These are phyloP conservation scores for Ellobius talpinus DNA, from an alignment of 2,113 vertebrate genomes.

Conservation along the genomic window DNA sequence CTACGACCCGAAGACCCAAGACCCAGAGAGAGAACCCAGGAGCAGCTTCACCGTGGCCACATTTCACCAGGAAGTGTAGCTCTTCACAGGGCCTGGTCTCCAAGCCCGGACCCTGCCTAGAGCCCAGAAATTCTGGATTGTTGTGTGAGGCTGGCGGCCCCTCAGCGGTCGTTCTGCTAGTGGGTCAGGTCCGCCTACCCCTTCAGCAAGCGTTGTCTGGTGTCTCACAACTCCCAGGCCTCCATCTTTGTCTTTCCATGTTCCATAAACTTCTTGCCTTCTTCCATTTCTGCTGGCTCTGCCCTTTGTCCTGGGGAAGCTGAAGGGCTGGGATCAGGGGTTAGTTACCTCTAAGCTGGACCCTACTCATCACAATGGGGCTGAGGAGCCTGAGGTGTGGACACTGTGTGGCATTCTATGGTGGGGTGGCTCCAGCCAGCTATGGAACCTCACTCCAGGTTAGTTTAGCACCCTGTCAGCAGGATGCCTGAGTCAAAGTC, in stretches of 20 bases:
- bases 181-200: neutral
- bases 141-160: conserved; percentile 47
- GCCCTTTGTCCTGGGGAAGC: neutral
- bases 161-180: neutral
- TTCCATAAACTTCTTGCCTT: neutral
- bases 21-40: conserved; percentile 15
- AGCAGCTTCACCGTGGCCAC: conserved; percentile 75
- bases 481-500: neutral
- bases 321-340: neutral
- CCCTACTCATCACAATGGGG: neutral
- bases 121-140: conserved; percentile 73
- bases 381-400: neutral
- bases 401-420: fast-evolving
- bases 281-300: neutral
- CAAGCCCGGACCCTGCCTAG: neutral
- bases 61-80: conserved; percentile 52
- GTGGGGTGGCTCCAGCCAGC: neutral
- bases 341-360: neutral
- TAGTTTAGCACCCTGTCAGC: neutral
- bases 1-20: conserved; percentile 52
- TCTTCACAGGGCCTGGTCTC: neutral
- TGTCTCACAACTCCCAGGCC: neutral
- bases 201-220: neutral
- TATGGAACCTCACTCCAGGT: neutral
- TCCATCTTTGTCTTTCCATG: neutral